A percentile compares a stretch with the other conserved stretches of the same genome.
Evolutionary conservation across 2,113 vertebrate species (phyloP).

Genomic region (Aspiorhynchus laticeps): DNA sequence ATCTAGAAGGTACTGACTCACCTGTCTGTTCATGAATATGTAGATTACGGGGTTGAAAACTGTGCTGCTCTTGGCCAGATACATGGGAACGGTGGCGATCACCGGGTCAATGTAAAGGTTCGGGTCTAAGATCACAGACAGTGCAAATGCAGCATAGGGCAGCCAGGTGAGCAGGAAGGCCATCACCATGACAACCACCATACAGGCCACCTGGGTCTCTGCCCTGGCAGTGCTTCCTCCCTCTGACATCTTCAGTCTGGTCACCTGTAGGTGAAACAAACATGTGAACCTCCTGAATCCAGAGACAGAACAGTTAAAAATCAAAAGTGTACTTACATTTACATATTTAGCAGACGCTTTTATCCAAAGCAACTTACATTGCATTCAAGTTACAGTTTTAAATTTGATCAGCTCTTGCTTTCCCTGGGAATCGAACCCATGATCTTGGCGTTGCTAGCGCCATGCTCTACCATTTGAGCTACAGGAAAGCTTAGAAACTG

Average conservation of each 20-base stretch:
- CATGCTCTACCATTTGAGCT: too few relatives aligned
- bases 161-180: constrained; percentile 74
- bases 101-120: constrained; percentile 68
- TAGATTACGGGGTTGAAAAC: constrained; percentile 73
- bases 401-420: too few relatives aligned
- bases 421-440: too few relatives aligned
- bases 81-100: constrained; percentile 66
- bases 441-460: too few relatives aligned
- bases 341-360: too few relatives aligned
- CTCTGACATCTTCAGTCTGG: constrained; percentile 67
- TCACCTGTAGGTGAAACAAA: constrained; percentile 58
- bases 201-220: constrained; percentile 66
- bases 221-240: constrained; percentile 64
- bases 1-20: constrained; percentile 43
- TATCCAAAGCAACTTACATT: too few relatives aligned
- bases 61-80: constrained; percentile 73
- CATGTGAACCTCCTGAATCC: not conserved
- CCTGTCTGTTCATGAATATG: constrained; percentile 78
- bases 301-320: not conserved
- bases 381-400: too few relatives aligned
- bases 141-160: constrained; percentile 70
- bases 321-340: too few relatives aligned
- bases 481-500: too few relatives aligned
- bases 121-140: constrained; percentile 64
- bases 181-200: constrained; percentile 70